Evolutionary conservation across 2,888 invertebrate species (phyloP).

Genomic region (Isoperla grammatica): DNA sequence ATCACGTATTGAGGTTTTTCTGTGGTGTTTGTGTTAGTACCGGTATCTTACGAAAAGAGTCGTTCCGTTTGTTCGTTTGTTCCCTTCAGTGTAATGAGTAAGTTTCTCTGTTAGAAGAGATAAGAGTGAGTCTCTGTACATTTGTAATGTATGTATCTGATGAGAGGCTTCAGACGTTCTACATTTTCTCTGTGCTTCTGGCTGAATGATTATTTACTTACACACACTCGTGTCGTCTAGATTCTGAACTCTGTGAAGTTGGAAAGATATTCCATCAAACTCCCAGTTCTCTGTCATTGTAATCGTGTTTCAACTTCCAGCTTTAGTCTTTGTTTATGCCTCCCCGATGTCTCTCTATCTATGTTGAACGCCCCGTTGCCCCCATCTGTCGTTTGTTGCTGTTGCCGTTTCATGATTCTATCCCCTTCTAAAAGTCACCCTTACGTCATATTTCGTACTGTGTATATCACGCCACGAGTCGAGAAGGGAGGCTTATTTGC

Average conservation of each 20-base stretch:
- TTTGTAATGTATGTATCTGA: too few relatives aligned
- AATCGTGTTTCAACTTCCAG: background rate
- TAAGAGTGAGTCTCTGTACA: too few relatives aligned
- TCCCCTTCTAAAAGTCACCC: slow-evolving; percentile 6
- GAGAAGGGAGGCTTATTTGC: slow-evolving; percentile 5
- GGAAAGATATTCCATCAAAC: background rate
- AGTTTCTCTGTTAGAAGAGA: too few relatives aligned
- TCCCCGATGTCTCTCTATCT: background rate
- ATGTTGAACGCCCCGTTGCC: slow-evolving; percentile 10
- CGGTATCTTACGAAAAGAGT: too few relatives aligned
- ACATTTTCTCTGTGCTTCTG: background rate
- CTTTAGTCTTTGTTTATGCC: slow-evolving; percentile 7
- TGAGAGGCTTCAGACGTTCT: too few relatives aligned
- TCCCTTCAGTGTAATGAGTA: too few relatives aligned
- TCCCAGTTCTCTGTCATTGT: background rate
- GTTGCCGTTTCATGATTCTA: slow-evolving; percentile 1
- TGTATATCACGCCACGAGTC: slow-evolving; percentile 2
- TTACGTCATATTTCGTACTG: background rate
- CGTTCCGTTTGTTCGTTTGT: too few relatives aligned
- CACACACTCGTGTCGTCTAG: background rate
- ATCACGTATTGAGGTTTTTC: too few relatives aligned
- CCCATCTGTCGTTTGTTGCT: slow-evolving; percentile 11
- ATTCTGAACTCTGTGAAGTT: slow-evolving; percentile 3
- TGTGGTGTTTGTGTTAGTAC: too few relatives aligned
- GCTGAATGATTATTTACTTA: background rate